Evolutionary conservation across 2,797 vertebrate species (phyloP), one percentile per base, ranked within the genome.

Genomic region (Poeciliopsis gracilis): DNA sequence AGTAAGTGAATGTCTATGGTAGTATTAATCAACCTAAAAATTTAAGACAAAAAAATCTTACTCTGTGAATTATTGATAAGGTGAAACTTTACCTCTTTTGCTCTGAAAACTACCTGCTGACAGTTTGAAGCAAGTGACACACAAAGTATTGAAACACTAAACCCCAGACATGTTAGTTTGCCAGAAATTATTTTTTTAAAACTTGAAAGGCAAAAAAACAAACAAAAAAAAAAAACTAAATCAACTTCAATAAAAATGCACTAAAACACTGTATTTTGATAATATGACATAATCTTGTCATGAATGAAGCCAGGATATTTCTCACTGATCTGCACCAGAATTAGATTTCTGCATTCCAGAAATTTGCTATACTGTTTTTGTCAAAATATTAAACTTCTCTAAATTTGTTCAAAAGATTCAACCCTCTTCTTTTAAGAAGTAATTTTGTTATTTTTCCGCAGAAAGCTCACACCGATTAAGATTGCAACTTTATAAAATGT

Each of bases 1-100:
- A n/a, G 41, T 33, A 76, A 66, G 2, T 77, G 76, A 67, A 85
- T 71, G 61, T 83, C 47, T 53, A 82, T 63, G 33, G 16, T 41
- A 66, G 1, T 11, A 38, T 66, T 38, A 66, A 53, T 38, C 63
- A 23, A 63, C 30, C 33, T 20, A 61, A 61, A 61, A 30, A 61
- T 33, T 16, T 33, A 33, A 33, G 59, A 33, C 15, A 33, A 16
- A 7, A 61, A 33, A 57, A 57, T 30, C 57, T 16, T 33, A 30
- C 12, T 61, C 13, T 61, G n/a, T 30, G 59, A 61, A 30, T 61
- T 3, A 30, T 30, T 61, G 3, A 66, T 10, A 23, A 66, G 33
- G 30, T 41, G 20, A 38, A 67, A 67, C 36, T 38, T 67, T 18
- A 11, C 63, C 9, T 11, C 16, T 38, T 66, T 36, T 23, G 33